phyloP scores from a whole-genome alignment of 2,797 vertebrate genomes.

The Artibeus jamaicensis region DNA sequence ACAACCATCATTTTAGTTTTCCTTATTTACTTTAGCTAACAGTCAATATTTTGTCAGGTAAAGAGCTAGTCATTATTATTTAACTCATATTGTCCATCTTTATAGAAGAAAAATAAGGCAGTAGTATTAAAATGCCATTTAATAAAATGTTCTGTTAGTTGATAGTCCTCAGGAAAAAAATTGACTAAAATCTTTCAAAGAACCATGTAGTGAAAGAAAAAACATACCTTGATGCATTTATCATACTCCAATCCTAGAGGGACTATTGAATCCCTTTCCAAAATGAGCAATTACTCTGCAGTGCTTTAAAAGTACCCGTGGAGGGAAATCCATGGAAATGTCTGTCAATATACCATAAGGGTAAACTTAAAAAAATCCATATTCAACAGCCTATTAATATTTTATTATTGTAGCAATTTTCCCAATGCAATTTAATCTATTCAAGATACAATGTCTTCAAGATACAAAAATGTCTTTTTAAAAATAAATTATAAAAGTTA shows the following conservation, averaged over 20 bases:
- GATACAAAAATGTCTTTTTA: not conserved
- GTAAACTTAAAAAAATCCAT: not conserved
- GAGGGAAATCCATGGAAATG: not conserved
- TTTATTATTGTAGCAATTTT: constrained; percentile 21
- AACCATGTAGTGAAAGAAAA: not conserved
- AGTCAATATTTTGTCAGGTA: constrained; percentile 44
- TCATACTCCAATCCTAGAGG: not conserved
- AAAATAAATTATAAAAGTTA: not conserved
- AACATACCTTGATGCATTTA: not conserved
- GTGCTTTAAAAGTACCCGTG: not conserved
- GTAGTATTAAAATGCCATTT: not conserved
- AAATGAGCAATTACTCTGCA: not conserved
- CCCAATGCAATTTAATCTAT: constrained; percentile 27
- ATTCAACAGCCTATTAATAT: constrained; percentile 5
- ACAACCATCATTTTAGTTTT: not conserved
- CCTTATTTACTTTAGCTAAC: not conserved
- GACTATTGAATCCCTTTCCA: constrained; percentile 13
- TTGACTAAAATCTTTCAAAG: not conserved
- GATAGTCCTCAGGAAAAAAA: not conserved
- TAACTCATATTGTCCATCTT: not conserved
- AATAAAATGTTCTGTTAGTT: not conserved
- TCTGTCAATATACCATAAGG: not conserved
- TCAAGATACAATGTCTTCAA: not conserved
- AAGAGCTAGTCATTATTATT: not conserved
- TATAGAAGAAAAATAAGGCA: not conserved